Evolutionary conservation across 2,113 vertebrate genomes (phyloP), one percentile per base, ranked within the genome.

Genomic region (Micromys minutus): DNA sequence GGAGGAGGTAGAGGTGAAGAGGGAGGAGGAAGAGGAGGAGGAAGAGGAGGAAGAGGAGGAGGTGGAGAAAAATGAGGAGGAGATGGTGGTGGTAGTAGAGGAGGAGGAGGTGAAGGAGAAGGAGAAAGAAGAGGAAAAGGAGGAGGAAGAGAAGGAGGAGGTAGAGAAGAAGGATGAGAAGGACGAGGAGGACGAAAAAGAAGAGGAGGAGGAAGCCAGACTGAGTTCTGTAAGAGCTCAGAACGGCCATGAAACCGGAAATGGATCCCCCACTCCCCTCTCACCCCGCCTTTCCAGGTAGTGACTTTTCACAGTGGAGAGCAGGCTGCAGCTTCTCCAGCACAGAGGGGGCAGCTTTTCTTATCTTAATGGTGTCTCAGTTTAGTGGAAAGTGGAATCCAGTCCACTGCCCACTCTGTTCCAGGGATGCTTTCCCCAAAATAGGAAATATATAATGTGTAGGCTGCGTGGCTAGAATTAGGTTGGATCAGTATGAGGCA

Each of bases 281-380:
- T 92, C 36, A 47, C 77, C 61, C 89, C 69, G 81, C 74, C n/a
- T 39, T 72, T 89, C 59, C 45, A 52, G 59, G 42, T 65, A 95
- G 93, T 81, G 89, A 94, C 90, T 94, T 95, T 87, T 94, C 85
- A 87, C 77, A 80, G 77, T 69, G 90, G 93, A 86, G 93, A 95
- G 59, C 87, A 39, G 50, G 94, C 59, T 57, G 89, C 61, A 74
- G 83, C 92, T 95, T 95, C 52, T 71, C 59, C 71, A 84, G 92
- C 92, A 96, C 87, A 95, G 96, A 96, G 97, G 97, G 93, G 90
- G 90, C 90, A 71, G 88, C 93, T 97, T 95, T 97, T 93, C 96
- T 97, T 97, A 94, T 98, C 96, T 90, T 85, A 80, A 94, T 97
- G 96, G 95, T 97, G 94, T 97, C 97, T 98, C 94, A 97, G 97